Evolutionary conservation across 1,140 invertebrate genomes (phyloP), one percentile per base, ranked within the genome.

Genomic region (Drosophila grimshawi): DNA sequence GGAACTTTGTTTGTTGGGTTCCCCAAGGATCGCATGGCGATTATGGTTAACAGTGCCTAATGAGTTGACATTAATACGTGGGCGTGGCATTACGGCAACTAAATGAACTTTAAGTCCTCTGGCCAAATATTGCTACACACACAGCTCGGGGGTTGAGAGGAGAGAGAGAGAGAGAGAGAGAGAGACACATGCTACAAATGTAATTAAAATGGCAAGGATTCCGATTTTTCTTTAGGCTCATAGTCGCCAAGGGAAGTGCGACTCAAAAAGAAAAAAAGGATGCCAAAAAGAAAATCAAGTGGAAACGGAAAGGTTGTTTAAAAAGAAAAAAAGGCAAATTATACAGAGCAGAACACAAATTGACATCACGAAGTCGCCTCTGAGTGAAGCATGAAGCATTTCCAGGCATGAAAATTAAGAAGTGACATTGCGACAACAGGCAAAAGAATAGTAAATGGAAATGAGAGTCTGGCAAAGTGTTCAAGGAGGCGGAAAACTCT

Each of bases 61-160:
- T 88, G 83, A 86, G 76, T 88, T 74, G 76, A 68, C 83, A 88
- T 82, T 86, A 83, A 82, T 79, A 69, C 57, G 52, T 55, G 49
- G 67, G 37, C 48, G 32, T 53, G 56, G 65, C 48, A 37, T 39
- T 63, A 19, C n/a, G 7, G 52, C 51, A 46, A 35, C 33, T 10
- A 41, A 66, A 39, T 60, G 35, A 48, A 70, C 60, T 62, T 53
- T n/a, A 48, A 46, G 51, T 7, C 37, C 37, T 19, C 2, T 7
- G 46, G 35, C 35, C 5, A 37, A 43, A 65, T 7, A 55, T 19
- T 37, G 52, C 30, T 35, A 32, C 41, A 37, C n/a, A 46, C 0
- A 19, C 19, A 19, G 19, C 19, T 19, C 19, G 19, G 19, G 19
- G 19, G 19, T 19, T 19, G 19, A 1, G 1, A 1, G 2, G 19